Base-by-base conservation (phyloP, 2,888 invertebrate genomes). In the Agonopterix subpropinquella region DNA sequence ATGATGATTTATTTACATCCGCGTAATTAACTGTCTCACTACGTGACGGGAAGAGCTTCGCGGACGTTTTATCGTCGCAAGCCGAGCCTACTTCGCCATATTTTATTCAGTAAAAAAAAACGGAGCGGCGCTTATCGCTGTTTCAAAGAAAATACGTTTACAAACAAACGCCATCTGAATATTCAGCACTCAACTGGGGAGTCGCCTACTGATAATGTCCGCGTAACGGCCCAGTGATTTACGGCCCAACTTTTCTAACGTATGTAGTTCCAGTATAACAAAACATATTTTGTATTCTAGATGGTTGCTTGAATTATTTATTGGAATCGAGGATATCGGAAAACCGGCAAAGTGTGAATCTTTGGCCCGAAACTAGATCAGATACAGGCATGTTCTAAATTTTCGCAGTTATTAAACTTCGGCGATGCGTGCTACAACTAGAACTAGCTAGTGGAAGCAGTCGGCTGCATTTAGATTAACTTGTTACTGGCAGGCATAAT, bases 1-100 rank as follows among this genome's bases (percentile, higher is more conserved):
- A 78, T 83, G 85, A 87, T 87, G 87, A 88, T 88, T 87, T 87
- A 88, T 87, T 86, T 87, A 86, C 80, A 86, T 82, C 80, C 82
- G 80, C 80, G 84, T 87, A 87, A 88, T 87, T 86, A 87, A 86
- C 83, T 86, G 86, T 88, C 86, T 77, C 81, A 83, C 79, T 83
- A 84, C 85, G 86, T 86, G 86, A 87, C 85, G 83, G 84, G 79
- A 84, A 80, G 77, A 79, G 80, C 80, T 75, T 66, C 77, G 75
- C 70, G 72, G 74, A 79, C 77, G 70, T 75, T 85, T 86, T 86
- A 87, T 85, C 85, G 77, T 72, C 64, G 71, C 74, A 65, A 70
- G 70, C 70, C 73, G 76, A 76, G 74, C 77, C 74, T 75, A 65
- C 66, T 68, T 61, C 62, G 76, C 77, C 62, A 79, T 81, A 84